Conservation (phyloP, 2,888 invertebrate species). For the Horisme vitalbata region DNA sequence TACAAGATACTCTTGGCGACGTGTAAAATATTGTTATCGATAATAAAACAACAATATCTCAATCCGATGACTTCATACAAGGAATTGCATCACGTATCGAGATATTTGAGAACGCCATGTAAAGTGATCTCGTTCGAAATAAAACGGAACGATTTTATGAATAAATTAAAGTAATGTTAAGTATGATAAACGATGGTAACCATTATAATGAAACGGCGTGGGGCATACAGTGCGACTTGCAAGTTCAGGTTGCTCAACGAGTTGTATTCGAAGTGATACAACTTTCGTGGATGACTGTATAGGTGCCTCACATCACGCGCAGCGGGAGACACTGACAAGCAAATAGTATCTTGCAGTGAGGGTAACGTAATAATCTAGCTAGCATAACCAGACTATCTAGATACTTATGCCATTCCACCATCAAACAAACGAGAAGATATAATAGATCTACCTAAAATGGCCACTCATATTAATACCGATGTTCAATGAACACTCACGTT, state of each 20-base stretch:
- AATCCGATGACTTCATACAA: conserved; percentile 61
- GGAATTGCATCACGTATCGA: conserved; percentile 72
- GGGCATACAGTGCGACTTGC: conserved; percentile 57
- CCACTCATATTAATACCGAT: conserved; percentile 55
- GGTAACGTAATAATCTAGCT: conserved; percentile 77
- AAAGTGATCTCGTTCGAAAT: conserved; percentile 68
- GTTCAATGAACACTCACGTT: conserved; percentile 75
- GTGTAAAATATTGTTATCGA: conserved; percentile 77
- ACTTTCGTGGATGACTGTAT: conserved; percentile 60
- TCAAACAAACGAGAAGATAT: conserved; percentile 34
- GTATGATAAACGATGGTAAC: conserved; percentile 79
- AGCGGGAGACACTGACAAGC: conserved; percentile 75
- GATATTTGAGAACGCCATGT: conserved; percentile 75
- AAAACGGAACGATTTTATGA: conserved; percentile 72
- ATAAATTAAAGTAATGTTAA: conserved; percentile 81
- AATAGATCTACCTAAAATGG: conserved; percentile 51
- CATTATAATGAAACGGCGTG: conserved; percentile 75
- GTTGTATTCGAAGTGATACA: conserved; percentile 45
- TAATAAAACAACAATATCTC: conserved; percentile 71
- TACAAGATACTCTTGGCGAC: conserved; percentile 67
- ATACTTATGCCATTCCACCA: conserved; percentile 41
- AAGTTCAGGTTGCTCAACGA: conserved; percentile 48
- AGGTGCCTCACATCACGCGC: conserved; percentile 74
- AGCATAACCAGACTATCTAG: conserved; percentile 62
- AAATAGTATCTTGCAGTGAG: conserved; percentile 71